These are phyloP conservation scores for Hydroisotoma schaefferi DNA, from an alignment of 2,888 invertebrate species.

Conservation along the genomic window DNA sequence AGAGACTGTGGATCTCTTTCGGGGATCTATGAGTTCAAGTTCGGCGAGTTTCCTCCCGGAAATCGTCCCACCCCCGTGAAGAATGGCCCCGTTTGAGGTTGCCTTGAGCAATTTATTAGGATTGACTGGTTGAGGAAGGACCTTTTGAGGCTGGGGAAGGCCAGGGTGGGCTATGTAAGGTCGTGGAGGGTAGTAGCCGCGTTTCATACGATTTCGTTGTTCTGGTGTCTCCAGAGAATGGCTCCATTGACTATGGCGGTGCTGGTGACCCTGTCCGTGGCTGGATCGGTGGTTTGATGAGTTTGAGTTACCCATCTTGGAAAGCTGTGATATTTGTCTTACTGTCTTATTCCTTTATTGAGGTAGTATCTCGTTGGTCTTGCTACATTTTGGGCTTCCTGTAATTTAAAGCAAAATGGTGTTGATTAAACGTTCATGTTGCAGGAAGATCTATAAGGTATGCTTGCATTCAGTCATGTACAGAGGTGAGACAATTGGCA, in stretches of 20 bases:
- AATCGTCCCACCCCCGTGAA: conserved; percentile 78
- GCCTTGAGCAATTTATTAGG: conserved; percentile 66
- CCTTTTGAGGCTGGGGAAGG: conserved; percentile 42
- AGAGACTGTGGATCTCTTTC: conserved; percentile 37
- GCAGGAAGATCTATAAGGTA: too few relatives aligned
- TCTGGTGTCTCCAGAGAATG: conserved; percentile 42
- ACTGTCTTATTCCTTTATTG: too few relatives aligned
- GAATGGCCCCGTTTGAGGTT: conserved; percentile 77
- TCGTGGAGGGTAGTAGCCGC: conserved; percentile 42
- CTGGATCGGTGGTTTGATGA: neutral
- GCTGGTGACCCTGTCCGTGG: neutral
- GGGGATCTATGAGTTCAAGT: conserved; percentile 26
- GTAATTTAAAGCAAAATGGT: too few relatives aligned
- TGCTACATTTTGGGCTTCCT: too few relatives aligned
- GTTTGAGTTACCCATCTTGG: conserved; percentile 6
- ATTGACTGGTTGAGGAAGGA: conserved; percentile 39
- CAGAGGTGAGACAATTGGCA: too few relatives aligned
- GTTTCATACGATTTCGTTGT: conserved; percentile 42
- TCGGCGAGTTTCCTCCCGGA: conserved; percentile 61
- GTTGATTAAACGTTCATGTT: too few relatives aligned
- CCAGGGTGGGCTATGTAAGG: conserved; percentile 33
- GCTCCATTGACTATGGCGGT: conserved; percentile 13
- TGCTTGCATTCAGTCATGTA: too few relatives aligned
- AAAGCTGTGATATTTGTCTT: too few relatives aligned
- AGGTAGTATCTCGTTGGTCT: too few relatives aligned